A percentile compares a stretch with the other conserved stretches of the same genome.
These are phyloP conservation scores for Eueides isabella DNA, from an alignment of 1,140 invertebrate species.

Conservation along the genomic window DNA sequence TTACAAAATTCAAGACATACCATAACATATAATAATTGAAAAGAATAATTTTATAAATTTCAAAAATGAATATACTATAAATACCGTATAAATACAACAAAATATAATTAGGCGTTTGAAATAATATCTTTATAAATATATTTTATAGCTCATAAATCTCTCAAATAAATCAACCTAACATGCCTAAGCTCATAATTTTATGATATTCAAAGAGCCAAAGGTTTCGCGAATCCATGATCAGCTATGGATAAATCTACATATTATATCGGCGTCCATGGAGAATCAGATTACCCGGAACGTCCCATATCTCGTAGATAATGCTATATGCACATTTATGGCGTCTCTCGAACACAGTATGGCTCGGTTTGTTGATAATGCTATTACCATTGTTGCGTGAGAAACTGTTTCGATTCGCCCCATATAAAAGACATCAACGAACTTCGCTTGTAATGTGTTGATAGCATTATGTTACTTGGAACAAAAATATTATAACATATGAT, in stretches of 20 bases:
- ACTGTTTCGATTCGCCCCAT: slow-evolving; percentile 45
- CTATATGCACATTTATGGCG: slow-evolving; percentile 19
- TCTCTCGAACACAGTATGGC: slow-evolving; percentile 10
- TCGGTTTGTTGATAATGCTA: slow-evolving; percentile 36
- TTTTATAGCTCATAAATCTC: background rate
- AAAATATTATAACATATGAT: background rate
- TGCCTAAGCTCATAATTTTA: slow-evolving; percentile 7
- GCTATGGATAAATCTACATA: slow-evolving; percentile 8
- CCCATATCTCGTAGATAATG: slow-evolving; percentile 27
- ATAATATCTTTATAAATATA: too few species aligned
- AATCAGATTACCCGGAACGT: slow-evolving; percentile 28
- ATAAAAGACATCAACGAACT: slow-evolving; percentile 62
- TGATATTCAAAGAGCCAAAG: slow-evolving; percentile 11
- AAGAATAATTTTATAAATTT: too few species aligned
- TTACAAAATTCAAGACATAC: too few species aligned
- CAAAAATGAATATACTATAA: too few species aligned
- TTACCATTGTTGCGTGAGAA: slow-evolving; percentile 40
- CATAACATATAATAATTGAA: too few species aligned
- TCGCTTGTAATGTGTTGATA: background rate
- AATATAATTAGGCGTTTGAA: too few species aligned
- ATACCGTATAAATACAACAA: too few species aligned
- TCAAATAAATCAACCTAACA: slow-evolving; percentile 3
- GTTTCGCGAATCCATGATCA: slow-evolving; percentile 11
- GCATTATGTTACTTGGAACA: background rate
- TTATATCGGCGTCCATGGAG: slow-evolving; percentile 11